Evolutionary conservation across 2,797 vertebrate species (phyloP), one percentile per base, ranked within the genome.

Genomic region (Crypturellus tataupa): DNA sequence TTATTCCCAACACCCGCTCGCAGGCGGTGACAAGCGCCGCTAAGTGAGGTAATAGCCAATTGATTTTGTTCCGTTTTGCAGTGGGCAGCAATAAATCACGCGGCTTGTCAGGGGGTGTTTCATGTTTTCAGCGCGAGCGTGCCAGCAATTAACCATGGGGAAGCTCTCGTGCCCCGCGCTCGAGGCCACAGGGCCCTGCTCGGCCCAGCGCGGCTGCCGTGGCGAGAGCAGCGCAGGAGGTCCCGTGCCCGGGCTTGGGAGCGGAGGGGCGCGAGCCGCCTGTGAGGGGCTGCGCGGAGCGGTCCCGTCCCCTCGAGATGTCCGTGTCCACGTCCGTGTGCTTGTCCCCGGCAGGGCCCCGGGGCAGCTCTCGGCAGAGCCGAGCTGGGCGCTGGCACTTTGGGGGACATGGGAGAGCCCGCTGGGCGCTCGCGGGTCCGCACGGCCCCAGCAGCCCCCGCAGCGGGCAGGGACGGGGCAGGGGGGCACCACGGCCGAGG

Each of bases 31-130:
- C 98, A 99, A 98, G 98, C 98, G 97, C 98, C 97, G 98, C 99
- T 99, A 99, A 99, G 99, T 99, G 98, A 98, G 98, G 98, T 99
- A 99, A 99, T 98, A 99, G 98, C 98, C 99, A 98, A 99, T 99
- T 99, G 99, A 99, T 99, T 99, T 99, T 98, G 98, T 98, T 99
- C 98, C 98, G 98, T 99, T 99, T 98, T 98, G 98, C 98, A 98
- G 98, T 98, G 98, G 98, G 98, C 96, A 98, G 98, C 98, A 98
- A 99, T 99, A 99, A 99, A 99, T 99, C 99, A 99, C 98, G 97
- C 95, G 73, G 96, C 98, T 98, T 99, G 99, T 99, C 99, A 99
- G 97, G 97, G 97, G 97, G 97, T 94, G 98, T 98, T 98, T 98
- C 98, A 97, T 98, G 98, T 98, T 98, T 98, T 98, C 97, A 98